Conservation (phyloP, 2,888 invertebrate genomes). For the Acanthosepion lycidas region DNA sequence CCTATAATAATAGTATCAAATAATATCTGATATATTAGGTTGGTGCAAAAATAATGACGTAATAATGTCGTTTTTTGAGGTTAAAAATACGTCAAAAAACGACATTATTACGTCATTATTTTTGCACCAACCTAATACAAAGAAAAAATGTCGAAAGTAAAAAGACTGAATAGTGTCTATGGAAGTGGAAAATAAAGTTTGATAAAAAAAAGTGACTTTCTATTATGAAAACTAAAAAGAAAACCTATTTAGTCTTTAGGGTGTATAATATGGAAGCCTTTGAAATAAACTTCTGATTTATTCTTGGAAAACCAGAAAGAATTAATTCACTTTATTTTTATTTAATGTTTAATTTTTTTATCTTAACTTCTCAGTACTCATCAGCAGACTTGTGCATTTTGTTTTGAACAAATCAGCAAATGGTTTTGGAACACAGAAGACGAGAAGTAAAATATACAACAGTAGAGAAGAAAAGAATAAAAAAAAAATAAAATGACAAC, state of each 20-base stretch:
- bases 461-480: not conserved
- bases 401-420: not conserved
- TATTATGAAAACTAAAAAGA: no score
- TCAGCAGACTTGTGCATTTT: not conserved
- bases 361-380: not conserved
- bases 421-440: not conserved
- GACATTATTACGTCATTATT: no score
- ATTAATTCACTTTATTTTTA: not conserved
- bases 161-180: not conserved
- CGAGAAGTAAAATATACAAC: not conserved
- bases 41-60: no score
- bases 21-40: not conserved
- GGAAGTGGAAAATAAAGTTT: no score
- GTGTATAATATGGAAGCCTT: not conserved
- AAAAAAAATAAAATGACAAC: not conserved
- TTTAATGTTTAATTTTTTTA: not conserved
- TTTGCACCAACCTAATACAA: no score
- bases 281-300: not conserved
- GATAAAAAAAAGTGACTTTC: no score
- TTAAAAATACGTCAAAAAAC: no score
- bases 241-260: not conserved
- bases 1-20: not conserved
- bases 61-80: no score
- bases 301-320: not conserved
- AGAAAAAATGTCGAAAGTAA: not conserved